Evolutionary conservation across 2,888 invertebrate species (phyloP), one percentile per base, ranked within the genome.

Genomic region (Gisinianus flammeolus): DNA sequence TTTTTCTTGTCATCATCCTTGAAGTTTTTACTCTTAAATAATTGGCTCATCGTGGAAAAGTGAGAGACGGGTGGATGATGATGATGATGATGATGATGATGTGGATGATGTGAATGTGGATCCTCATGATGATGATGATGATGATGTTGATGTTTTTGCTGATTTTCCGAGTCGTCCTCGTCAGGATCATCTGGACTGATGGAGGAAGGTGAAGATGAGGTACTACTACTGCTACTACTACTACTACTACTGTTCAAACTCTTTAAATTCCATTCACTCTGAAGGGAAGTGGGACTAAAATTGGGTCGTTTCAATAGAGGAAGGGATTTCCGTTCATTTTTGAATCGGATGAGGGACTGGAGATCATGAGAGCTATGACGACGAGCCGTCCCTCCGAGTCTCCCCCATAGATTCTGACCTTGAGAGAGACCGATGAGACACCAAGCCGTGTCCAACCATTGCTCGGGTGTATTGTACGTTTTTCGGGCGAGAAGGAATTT

Each of bases 401-500:
- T 71, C 16, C 80, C 79, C 82, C 82, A 83, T 0, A 80, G 26
- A 24, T 80, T 78, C 19, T 82, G 81, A 22, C 83, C 83, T 0
- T 81, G 80, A 22, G 80, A 58, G 0, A 83, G 77, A 0, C 81
- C 82, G 33, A 35, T 30, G 78, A 82, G 80, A 12, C 66, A 80
- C 81, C 81, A 83, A 35, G 77, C 24, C 26, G 67, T 19, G 12
- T 77, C 75, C 0, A 74, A n/a, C 10, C 74, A 75, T 0, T 56
- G 16, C 19, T 75, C 44, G 10, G 77, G 64, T 24, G 56, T 52
- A 22, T 56, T 62, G 12, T 33, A 52, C 6, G 28, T 33, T 44
- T 35, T 3, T 8, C 33, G 26, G 1, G 62, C 35, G 2, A 30
- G 19, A 2, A 44, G 0, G 56, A 77, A 83, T 24, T 44, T 26